Evolutionary conservation across 2,113 vertebrate species (phyloP).

Genomic region (Symphodus melops): DNA sequence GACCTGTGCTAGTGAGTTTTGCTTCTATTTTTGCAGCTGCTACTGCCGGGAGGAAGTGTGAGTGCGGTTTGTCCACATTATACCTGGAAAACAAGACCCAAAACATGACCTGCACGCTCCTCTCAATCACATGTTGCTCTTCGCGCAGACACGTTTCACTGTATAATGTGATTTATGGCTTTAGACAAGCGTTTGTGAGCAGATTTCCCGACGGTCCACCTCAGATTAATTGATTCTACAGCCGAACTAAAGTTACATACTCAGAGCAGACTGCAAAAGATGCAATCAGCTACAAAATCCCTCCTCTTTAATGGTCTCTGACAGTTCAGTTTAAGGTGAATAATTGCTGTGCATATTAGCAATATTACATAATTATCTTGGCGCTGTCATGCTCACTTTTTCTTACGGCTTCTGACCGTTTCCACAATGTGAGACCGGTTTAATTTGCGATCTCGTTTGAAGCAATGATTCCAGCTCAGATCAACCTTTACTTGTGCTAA

Average conservation of each 20-base stretch:
- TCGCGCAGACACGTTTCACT: constrained; percentile 40
- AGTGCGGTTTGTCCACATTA: constrained; percentile 39
- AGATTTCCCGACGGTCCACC: constrained; percentile 24
- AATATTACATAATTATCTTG: constrained; percentile 33
- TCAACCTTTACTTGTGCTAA: constrained; percentile 31
- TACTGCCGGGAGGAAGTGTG: constrained; percentile 33
- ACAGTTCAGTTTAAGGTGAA: constrained; percentile 26
- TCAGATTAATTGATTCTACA: constrained; percentile 36
- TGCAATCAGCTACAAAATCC: background rate
- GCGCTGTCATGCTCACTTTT: constrained; percentile 23
- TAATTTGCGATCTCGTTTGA: constrained; percentile 33
- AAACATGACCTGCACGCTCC: constrained; percentile 52
- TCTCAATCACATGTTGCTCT: constrained; percentile 48
- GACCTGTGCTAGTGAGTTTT: background rate
- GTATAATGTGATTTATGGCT: constrained; percentile 25
- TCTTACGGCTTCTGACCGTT: constrained; percentile 28
- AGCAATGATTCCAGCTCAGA: constrained; percentile 22
- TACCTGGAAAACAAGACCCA: constrained; percentile 52
- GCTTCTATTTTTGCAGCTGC: constrained; percentile 42
- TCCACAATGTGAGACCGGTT: constrained; percentile 42
- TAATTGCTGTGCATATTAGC: constrained; percentile 27
- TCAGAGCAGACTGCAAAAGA: constrained; percentile 4
- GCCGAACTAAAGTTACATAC: constrained; percentile 16
- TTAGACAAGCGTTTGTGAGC: constrained; percentile 28
- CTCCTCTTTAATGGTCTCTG: constrained; percentile 9